Percentiles rank a stretch among this genome's conserved stretches.
These are phyloP conservation scores for Anguilla anguilla DNA, from an alignment of 2,797 vertebrate species.

Conservation along the genomic window DNA sequence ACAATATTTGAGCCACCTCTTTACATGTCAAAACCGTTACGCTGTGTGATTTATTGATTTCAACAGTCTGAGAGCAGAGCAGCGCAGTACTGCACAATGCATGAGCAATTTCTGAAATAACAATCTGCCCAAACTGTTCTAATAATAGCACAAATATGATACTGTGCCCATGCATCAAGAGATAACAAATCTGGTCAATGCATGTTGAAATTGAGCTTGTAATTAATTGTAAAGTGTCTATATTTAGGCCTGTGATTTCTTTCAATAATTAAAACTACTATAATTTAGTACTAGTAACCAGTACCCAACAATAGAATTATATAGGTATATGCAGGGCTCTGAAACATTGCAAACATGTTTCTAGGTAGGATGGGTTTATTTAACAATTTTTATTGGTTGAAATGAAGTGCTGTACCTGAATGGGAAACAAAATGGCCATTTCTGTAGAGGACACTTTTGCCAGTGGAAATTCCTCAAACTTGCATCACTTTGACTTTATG, in stretches of 20 bases:
- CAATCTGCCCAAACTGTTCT: not conserved
- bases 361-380: not conserved
- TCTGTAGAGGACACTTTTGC: constrained; percentile 15
- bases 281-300: not conserved
- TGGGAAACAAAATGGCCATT: constrained; percentile 18
- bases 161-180: not conserved
- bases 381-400: constrained; percentile 1
- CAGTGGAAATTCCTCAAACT: constrained; percentile 22
- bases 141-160: not conserved
- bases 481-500: constrained; percentile 29
- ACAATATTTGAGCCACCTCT: not conserved
- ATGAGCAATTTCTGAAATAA: not conserved
- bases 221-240: not conserved
- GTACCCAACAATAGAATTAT: not conserved
- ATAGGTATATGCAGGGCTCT: not conserved
- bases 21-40: not conserved
- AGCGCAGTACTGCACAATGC: not conserved
- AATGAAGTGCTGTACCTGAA: constrained; percentile 6
- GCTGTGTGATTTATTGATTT: not conserved
- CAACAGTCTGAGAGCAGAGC: not conserved
- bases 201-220: not conserved
- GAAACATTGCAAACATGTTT: not conserved
- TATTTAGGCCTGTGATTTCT: not conserved
- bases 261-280: not conserved
- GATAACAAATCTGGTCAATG: not conserved